These are phyloP conservation scores for Silurus aristotelis DNA, from an alignment of 2,797 vertebrate genomes.

Conservation along the genomic window DNA sequence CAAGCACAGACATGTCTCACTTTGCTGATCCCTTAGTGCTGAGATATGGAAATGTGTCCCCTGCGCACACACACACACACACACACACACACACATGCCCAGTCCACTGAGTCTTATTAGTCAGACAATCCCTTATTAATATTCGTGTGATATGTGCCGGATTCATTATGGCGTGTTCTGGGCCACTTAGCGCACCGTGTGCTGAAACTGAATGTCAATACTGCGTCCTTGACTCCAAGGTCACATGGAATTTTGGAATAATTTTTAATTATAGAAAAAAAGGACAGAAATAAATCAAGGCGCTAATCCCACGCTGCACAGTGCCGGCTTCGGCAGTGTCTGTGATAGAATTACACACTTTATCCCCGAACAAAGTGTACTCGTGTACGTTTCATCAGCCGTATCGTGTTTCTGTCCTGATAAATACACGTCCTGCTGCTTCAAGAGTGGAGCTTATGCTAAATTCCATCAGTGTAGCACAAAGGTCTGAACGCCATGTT, in stretches of 20 bases:
- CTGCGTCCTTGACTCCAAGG: slow-evolving; percentile 54
- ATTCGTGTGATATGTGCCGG: slow-evolving; percentile 54
- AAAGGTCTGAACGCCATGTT: neutral
- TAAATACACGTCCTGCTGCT: neutral
- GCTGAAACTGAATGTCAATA: slow-evolving; percentile 55
- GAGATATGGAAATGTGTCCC: slow-evolving; percentile 50
- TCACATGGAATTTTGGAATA: slow-evolving; percentile 47
- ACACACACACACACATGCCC: slow-evolving; percentile 25
- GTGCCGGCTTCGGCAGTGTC: neutral
- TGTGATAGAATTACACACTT: slow-evolving; percentile 14
- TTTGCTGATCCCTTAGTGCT: slow-evolving; percentile 20
- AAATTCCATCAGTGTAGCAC: neutral
- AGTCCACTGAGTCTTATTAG: slow-evolving; percentile 54
- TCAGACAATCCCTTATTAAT: slow-evolving; percentile 58
- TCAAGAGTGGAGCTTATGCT: neutral
- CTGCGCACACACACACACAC: slow-evolving; percentile 19
- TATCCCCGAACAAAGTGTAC: slow-evolving; percentile 1
- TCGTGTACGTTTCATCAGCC: neutral
- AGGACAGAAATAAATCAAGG: slow-evolving; percentile 47
- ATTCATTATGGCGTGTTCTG: slow-evolving; percentile 53
- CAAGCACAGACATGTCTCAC: slow-evolving; percentile 3
- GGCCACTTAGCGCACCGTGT: slow-evolving; percentile 35
- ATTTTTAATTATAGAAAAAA: slow-evolving; percentile 53
- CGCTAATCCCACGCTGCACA: slow-evolving; percentile 25
- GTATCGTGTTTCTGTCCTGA: neutral